phyloP scores from a whole-genome alignment of 2,113 vertebrate species.

The Felis catus region F.catus_Fca126_mat1.0 CM031412.1:136332001-136332500 shows the following conservation, averaged over 20 bases:
- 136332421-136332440: neutral
- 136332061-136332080: neutral
- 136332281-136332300: neutral
- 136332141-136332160: neutral
- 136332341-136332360: neutral
- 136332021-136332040: neutral
- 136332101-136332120: neutral
- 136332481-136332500: neutral
- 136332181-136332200: neutral
- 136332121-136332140: neutral
- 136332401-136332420: neutral
- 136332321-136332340: neutral
- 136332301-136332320: neutral
- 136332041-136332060: neutral
- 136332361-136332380: neutral
- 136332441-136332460: neutral
- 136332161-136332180: constrained; percentile 16
- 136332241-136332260: constrained; percentile 19
- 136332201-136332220: neutral
- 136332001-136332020: neutral
- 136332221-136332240: neutral
- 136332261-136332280: neutral
- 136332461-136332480: neutral
- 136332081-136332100: neutral
- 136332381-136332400: neutral